Evolutionary conservation across 1,140 invertebrate genomes (phyloP).

Genomic region (Lineus longissimus): DNA sequence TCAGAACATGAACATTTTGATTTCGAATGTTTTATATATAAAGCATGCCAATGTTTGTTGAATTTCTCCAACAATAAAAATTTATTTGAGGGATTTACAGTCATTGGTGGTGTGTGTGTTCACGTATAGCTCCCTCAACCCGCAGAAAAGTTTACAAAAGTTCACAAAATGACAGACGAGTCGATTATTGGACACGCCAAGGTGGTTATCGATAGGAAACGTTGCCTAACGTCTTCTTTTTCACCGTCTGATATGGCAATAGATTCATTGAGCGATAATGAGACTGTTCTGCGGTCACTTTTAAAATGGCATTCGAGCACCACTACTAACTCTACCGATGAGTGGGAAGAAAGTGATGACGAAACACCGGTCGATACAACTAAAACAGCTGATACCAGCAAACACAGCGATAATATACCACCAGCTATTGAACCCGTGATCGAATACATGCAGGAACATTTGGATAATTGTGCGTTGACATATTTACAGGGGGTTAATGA

Average conservation of each 20-base stretch:
- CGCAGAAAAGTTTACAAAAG: background rate
- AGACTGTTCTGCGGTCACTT: background rate
- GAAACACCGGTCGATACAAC: too few species aligned
- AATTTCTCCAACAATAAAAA: background rate
- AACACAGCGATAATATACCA: conserved; percentile 5
- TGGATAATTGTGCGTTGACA: conserved; percentile 1
- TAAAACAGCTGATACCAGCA: too few species aligned
- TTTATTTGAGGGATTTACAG: background rate
- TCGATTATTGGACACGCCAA: background rate
- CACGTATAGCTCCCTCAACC: too few species aligned
- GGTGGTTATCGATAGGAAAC: background rate
- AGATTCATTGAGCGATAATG: background rate
- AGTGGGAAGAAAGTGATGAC: background rate
- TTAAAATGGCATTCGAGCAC: background rate
- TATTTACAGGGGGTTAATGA: background rate
- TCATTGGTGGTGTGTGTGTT: background rate
- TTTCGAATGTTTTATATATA: background rate
- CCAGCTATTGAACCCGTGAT: background rate
- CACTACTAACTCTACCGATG: background rate
- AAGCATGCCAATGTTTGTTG: background rate
- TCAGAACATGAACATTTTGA: too few species aligned
- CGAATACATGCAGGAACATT: conserved; percentile 4
- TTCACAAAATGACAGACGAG: background rate
- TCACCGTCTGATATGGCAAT: conserved; percentile 1
- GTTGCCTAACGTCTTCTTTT: conserved; percentile 1